Conservation (phyloP, 2,888 invertebrate species). For the Rhamnusium bicolor region DNA sequence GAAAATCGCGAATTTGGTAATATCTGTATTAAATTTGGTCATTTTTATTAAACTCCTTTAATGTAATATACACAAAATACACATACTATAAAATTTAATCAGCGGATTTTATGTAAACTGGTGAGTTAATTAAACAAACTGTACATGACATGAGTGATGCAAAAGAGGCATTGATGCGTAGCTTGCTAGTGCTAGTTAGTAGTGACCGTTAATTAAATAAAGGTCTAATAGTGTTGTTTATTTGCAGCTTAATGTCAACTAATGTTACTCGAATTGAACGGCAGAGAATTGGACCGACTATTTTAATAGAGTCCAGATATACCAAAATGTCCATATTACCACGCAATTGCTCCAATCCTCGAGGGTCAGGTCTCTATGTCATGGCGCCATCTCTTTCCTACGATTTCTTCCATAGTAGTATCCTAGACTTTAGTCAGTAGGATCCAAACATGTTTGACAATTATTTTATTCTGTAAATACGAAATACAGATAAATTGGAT, state of each 20-base stretch:
- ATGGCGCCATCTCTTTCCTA: conserved; percentile 5
- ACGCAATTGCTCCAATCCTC: conserved; percentile 23
- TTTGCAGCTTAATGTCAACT: conserved; percentile 15
- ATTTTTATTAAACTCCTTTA: not conserved
- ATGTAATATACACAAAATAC: not conserved
- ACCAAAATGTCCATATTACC: conserved; percentile 19
- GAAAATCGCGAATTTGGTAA: too few relatives aligned
- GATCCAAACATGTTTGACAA: not conserved
- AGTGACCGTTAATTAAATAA: conserved; percentile 28
- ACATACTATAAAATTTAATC: not conserved
- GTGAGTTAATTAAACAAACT: conserved; percentile 24
- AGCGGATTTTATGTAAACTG: conserved; percentile 8
- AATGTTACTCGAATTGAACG: conserved; percentile 20
- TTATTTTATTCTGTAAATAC: too few relatives aligned
- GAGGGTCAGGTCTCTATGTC: conserved; percentile 11
- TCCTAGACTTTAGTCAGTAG: not conserved
- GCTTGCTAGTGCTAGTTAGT: conserved; percentile 18
- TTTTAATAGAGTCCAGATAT: conserved; percentile 25
- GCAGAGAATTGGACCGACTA: conserved; percentile 16
- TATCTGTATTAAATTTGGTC: too few relatives aligned
- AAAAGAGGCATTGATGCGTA: conserved; percentile 27
- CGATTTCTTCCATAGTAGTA: not conserved
- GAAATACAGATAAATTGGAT: too few relatives aligned
- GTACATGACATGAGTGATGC: not conserved
- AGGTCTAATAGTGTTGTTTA: conserved; percentile 30